phyloP scores from a whole-genome alignment of 2,797 vertebrate species.

The Halcyon smyrnensis region DNA sequence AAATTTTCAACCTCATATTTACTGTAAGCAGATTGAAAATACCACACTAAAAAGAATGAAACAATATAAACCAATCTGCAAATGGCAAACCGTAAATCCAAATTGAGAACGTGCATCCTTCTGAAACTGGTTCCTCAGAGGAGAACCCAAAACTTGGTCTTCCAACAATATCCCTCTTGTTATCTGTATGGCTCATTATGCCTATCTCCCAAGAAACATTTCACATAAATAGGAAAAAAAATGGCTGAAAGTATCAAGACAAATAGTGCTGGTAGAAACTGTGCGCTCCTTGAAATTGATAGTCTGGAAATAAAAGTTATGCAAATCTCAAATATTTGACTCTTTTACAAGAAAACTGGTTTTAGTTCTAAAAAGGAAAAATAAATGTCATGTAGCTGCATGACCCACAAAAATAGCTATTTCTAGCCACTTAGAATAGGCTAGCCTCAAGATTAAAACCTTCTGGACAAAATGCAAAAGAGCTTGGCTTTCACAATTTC shows the following conservation, averaged over 20 bases:
- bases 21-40: not conserved
- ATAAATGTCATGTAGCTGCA: not conserved
- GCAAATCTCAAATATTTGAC: not conserved
- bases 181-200: not conserved
- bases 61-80: not conserved
- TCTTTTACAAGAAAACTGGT: not conserved
- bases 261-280: not conserved
- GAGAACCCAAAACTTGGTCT: not conserved
- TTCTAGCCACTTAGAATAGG: not conserved
- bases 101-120: not conserved
- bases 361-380: not conserved
- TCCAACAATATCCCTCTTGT: not conserved
- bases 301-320: not conserved
- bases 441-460: not conserved
- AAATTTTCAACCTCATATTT: not conserved
- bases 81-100: not conserved
- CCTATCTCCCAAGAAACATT: not conserved
- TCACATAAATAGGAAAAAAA: not conserved
- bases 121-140: not conserved
- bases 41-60: not conserved
- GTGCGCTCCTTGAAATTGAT: not conserved
- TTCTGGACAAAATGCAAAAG: not conserved
- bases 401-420: not conserved
- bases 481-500: not conserved
- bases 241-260: not conserved